Conservation (phyloP, 2,113 vertebrate genomes). For the Gadus macrocephalus region DNA sequence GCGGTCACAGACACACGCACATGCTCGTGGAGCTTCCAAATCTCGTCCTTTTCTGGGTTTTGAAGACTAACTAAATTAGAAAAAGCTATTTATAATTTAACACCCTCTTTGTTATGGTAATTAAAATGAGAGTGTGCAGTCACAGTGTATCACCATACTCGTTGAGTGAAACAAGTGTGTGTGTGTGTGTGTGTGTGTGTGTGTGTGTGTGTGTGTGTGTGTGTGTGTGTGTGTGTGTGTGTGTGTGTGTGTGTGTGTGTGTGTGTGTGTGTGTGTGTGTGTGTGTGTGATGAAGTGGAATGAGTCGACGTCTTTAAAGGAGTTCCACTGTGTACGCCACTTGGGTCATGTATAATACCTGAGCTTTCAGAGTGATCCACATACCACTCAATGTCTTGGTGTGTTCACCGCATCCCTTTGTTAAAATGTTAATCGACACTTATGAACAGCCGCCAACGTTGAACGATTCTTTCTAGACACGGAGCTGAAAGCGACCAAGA, state of each 20-base stretch:
- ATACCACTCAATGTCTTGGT: constrained; percentile 10
- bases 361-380: constrained; percentile 1
- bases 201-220: no score
- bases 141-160: constrained; percentile 22
- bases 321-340: constrained; percentile 27
- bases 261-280: constrained; percentile 2
- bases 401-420: background rate
- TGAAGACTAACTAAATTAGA: constrained; percentile 37
- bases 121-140: constrained; percentile 34
- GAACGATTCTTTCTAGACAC: background rate
- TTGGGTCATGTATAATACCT: background rate
- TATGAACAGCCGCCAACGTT: background rate
- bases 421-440: constrained; percentile 6
- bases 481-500: background rate
- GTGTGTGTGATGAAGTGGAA: background rate
- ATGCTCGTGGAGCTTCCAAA: background rate
- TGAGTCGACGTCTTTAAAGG: constrained; percentile 22
- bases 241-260: constrained; percentile 9
- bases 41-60: constrained; percentile 4
- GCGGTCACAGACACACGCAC: background rate
- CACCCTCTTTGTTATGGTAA: constrained; percentile 50
- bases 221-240: no score
- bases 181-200: no score
- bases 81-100: constrained; percentile 49
- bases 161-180: constrained; percentile 32